Evolutionary conservation across 2,888 invertebrate genomes (phyloP).

Genomic region (Frankliniella intonsa): DNA sequence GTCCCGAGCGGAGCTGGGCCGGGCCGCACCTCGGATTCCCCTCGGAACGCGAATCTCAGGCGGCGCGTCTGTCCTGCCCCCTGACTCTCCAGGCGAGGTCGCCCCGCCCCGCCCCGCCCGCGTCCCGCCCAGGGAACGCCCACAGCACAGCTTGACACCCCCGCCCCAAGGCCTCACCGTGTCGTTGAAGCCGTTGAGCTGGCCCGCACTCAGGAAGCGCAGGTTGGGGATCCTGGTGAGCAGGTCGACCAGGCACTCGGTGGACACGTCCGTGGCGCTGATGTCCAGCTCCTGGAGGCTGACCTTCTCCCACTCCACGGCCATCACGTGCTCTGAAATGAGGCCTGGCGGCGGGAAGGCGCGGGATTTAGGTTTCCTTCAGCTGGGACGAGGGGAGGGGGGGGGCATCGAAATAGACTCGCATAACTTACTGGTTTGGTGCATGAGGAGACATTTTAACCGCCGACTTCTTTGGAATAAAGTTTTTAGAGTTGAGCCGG

Average conservation of each 20-base stretch:
- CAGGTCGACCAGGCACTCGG: conserved; percentile 91
- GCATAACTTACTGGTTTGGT: conserved; percentile 78
- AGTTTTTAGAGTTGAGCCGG: conserved; percentile 86
- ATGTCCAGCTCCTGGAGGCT: conserved; percentile 91
- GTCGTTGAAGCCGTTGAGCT: conserved; percentile 96
- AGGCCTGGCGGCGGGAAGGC: conserved; percentile 59
- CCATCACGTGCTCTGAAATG: conserved; percentile 87
- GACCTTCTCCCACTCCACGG: conserved; percentile 97
- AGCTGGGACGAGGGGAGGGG: not conserved
- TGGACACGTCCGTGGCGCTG: conserved; percentile 91
- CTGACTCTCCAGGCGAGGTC: too few relatives aligned
- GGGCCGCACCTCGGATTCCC: too few relatives aligned
- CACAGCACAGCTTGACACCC: too few relatives aligned
- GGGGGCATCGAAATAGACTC: not conserved
- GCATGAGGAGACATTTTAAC: conserved; percentile 87
- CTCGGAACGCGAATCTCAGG: too few relatives aligned
- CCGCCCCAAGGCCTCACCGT: conserved; percentile 58
- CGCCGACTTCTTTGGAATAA: conserved; percentile 90
- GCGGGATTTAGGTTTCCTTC: not conserved
- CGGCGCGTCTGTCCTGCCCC: too few relatives aligned
- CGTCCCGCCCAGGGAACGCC: too few relatives aligned
- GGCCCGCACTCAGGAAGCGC: conserved; percentile 89
- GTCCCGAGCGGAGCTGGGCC: too few relatives aligned
- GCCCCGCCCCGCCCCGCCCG: too few relatives aligned
- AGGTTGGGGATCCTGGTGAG: conserved; percentile 79